Evolutionary conservation across 2,888 invertebrate species (phyloP), one percentile per base, ranked within the genome.

Genomic region (Dolichomitus sp.): DNA sequence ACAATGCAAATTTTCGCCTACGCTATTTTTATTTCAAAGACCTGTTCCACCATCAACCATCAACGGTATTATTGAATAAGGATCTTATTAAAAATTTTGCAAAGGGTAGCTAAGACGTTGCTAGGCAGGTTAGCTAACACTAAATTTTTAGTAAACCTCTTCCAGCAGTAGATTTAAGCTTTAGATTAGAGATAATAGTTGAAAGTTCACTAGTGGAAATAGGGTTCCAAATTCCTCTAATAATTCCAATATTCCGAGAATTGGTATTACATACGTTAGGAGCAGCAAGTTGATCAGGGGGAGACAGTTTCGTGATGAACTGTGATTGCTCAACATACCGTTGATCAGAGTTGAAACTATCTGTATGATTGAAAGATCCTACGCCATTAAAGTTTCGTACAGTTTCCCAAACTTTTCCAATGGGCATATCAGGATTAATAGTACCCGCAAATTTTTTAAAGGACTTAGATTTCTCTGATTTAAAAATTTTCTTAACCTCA

Each of bases 191-290:
- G 23, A 23, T 23, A 45, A 48, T 48, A 23, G 17, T 45, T 0
- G 12, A 6, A 2, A 66, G 6, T 66, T 66, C 23, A 12, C 45
- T n/a, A 12, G 11, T 66, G 3, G 4, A 2, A 2, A 12, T 17
- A 5, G 66, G 66, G 17, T 45, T 42, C 66, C 66, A 66, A 6
- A 66, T 66, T 4, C 66, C 66, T 11, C 17, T 66, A 3, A 19
- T 45, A 11, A 52, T 19, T 17, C 19, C 45, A 14, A 4, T 4
- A 14, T 45, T 11, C 14, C 4, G 12, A 4, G 12, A 12, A 11
- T 0, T 9, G 11, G 1, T 37, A 9, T 37, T 11, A 2, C 23
- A 23, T 23, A 1, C 1, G 23, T 23, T 23, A 23, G 23, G 23
- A 23, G 23, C 1, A 2, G 2, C 1, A 23, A 23, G 23, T 23